A percentile compares a stretch with the other conserved stretches of the same genome.
Conservation (phyloP, 2,113 vertebrate species). For the Percopsis transmontana region DNA sequence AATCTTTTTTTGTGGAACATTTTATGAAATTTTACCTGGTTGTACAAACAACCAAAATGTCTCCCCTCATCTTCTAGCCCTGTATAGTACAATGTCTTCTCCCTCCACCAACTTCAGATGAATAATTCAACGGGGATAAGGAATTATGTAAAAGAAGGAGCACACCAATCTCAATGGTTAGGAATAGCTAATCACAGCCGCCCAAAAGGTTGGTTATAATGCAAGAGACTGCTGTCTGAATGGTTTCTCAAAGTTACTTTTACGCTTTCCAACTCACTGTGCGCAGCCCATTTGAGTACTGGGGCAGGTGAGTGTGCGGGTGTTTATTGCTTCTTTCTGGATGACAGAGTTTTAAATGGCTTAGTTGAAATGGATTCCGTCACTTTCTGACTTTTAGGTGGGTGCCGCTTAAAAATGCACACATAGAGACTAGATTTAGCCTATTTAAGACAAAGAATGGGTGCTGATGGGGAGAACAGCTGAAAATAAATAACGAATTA, state of each 20-base stretch:
- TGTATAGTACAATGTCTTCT: constrained; percentile 54
- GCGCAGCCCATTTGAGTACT: constrained; percentile 7
- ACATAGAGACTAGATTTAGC: background rate
- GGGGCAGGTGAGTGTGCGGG: background rate
- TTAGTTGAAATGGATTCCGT: background rate
- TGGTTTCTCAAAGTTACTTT: constrained; percentile 50
- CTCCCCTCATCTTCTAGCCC: background rate
- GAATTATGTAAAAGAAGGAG: constrained; percentile 70
- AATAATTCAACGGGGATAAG: constrained; percentile 72
- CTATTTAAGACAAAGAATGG: background rate
- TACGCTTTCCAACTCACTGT: constrained; percentile 22
- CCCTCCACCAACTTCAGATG: constrained; percentile 54
- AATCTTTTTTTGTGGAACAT: too few relatives aligned
- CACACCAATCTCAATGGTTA: constrained; percentile 63
- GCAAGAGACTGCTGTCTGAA: constrained; percentile 37
- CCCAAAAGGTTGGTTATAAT: constrained; percentile 59
- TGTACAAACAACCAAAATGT: background rate
- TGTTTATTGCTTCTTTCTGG: constrained; percentile 8
- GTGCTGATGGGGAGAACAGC: background rate
- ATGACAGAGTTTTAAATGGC: background rate
- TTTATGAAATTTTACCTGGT: too few relatives aligned
- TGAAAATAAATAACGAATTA: background rate
- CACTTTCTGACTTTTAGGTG: background rate
- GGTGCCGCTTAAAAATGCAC: background rate
- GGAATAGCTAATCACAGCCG: constrained; percentile 68